Conservation (phyloP, 2,113 vertebrate species). For the Campylorhamphus procurvoides region DNA sequence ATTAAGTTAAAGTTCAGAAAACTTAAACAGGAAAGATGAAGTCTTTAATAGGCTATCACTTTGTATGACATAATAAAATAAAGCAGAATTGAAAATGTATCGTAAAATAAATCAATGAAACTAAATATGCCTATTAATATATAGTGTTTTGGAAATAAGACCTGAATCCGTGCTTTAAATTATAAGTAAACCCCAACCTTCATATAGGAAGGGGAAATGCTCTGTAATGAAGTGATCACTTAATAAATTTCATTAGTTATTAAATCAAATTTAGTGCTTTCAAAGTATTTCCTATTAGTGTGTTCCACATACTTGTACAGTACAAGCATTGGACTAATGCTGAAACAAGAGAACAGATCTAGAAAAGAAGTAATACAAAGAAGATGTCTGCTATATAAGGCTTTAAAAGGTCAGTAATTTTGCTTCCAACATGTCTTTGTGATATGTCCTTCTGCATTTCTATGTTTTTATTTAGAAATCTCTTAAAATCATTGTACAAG, state of each 20-base stretch:
- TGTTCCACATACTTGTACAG: neutral
- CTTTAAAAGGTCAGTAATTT: conserved; percentile 44
- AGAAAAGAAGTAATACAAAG: conserved; percentile 5
- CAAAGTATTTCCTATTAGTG: neutral
- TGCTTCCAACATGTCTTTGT: conserved; percentile 13
- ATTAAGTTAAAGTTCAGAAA: neutral
- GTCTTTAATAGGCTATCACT: neutral
- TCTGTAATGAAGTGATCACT: conserved; percentile 47
- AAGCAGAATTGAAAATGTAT: neutral
- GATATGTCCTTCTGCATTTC: neutral
- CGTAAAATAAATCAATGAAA: neutral
- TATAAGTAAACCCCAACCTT: conserved; percentile 5
- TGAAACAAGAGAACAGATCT: conserved; percentile 31
- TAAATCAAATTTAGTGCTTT: conserved; percentile 43
- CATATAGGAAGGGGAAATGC: neutral
- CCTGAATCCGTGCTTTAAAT: conserved; percentile 35
- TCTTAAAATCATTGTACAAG: neutral
- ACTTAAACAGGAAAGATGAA: neutral
- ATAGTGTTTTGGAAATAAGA: neutral
- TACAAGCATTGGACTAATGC: neutral
- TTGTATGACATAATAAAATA: neutral
- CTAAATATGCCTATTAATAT: neutral
- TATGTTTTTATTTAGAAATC: neutral
- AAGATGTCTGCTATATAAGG: neutral
- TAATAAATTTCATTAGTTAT: conserved; percentile 44